Evolutionary conservation across 2,888 invertebrate genomes (phyloP).

Genomic region (Chrysopilus asiliformis): DNA sequence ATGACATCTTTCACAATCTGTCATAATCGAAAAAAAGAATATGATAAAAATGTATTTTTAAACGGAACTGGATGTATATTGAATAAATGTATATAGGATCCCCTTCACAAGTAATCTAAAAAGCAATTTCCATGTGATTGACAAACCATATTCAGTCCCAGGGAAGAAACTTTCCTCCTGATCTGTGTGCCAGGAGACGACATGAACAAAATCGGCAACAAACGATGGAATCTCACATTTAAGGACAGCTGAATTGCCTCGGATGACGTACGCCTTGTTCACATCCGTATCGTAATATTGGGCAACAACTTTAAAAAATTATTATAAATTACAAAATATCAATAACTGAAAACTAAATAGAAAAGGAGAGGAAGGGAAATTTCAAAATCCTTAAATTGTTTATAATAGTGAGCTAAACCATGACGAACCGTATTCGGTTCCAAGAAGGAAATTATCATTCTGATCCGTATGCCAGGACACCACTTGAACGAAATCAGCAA

Average conservation of each 20-base stretch:
- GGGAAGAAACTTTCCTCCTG: conserved; percentile 33
- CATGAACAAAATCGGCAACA: conserved; percentile 81
- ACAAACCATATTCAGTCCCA: conserved; percentile 36
- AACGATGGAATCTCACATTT: conserved; percentile 87
- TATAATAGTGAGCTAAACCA: no score
- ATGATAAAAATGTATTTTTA: no score
- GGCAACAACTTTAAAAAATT: conserved; percentile 56
- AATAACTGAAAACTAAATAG: conserved; percentile 1
- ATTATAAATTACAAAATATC: conserved; percentile 18
- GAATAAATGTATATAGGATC: no score
- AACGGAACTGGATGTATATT: no score
- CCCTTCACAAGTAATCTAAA: no score
- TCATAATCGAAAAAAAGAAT: no score
- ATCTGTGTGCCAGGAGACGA: conserved; percentile 78
- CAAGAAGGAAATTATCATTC: conserved; percentile 34
- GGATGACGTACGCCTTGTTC: conserved; percentile 81
- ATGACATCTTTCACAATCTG: no score
- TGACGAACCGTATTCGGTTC: conserved; percentile 36
- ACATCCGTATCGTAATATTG: conserved; percentile 85
- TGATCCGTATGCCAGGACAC: conserved; percentile 74
- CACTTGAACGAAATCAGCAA: conserved; percentile 81
- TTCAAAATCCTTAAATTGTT: no score
- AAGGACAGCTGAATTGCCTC: conserved; percentile 74
- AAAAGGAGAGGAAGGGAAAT: no score
- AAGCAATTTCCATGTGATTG: no score